These are phyloP conservation scores for Oasisia sp. DNA, from an alignment of 2,888 invertebrate genomes.

Conservation along the genomic window DNA sequence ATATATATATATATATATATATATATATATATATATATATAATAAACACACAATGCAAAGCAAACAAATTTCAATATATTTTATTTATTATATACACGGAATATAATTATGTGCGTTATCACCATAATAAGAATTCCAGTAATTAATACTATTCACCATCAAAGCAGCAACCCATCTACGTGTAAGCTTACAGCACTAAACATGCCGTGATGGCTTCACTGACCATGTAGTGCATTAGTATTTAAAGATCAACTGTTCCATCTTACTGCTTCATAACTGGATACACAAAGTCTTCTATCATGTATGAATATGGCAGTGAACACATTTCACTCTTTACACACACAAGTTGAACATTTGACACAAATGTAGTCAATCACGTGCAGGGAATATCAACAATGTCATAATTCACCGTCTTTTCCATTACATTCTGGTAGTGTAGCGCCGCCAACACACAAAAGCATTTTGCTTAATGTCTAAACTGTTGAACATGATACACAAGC, in stretches of 20 bases:
- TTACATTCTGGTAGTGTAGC: background rate
- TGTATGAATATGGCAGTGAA: slow-evolving; percentile 4
- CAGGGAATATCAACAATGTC: background rate
- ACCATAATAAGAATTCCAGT: slow-evolving; percentile 3
- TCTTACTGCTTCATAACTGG: background rate
- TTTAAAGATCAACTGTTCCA: background rate
- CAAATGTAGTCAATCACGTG: background rate
- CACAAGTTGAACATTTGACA: background rate
- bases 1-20: too few relatives aligned
- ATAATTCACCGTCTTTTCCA: background rate
- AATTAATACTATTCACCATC: slow-evolving; percentile 17
- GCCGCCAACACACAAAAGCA: background rate
- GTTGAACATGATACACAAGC: background rate
- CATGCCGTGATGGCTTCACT: background rate
- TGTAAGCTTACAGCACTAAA: background rate
- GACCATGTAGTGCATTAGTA: background rate
- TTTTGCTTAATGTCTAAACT: background rate
- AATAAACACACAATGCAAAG: background rate
- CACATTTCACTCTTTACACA: background rate
- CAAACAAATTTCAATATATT: slow-evolving; percentile 4
- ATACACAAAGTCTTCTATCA: background rate
- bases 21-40: too few relatives aligned
- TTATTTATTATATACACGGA: background rate
- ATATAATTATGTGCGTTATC: background rate
- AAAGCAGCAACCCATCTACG: background rate